Percentiles rank a stretch among this genome's conserved stretches.
These are phyloP conservation scores for Isoperla grammatica DNA, from an alignment of 2,888 invertebrate species.

Conservation along the genomic window DNA sequence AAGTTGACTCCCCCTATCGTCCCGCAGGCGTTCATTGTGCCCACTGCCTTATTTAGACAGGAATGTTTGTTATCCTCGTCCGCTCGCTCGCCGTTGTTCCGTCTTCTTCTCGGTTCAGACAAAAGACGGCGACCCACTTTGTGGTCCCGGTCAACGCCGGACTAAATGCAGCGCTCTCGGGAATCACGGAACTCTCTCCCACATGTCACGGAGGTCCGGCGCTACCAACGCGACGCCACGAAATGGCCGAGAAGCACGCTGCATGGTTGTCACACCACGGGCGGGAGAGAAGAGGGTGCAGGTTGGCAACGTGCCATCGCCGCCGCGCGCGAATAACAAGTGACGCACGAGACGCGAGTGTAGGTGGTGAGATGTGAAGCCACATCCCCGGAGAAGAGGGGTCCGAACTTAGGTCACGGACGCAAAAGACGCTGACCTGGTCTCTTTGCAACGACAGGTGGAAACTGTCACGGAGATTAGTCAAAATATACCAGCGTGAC, in stretches of 20 bases:
- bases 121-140: conserved; percentile 14
- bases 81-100: conserved; percentile 7
- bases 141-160: conserved; percentile 2
- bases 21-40: conserved; percentile 24
- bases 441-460: not conserved
- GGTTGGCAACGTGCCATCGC: conserved; percentile 1
- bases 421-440: too few species aligned
- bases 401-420: too few species aligned
- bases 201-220: not conserved
- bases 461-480: conserved; percentile 9
- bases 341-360: conserved; percentile 13
- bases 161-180: conserved; percentile 4
- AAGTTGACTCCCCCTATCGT: conserved; percentile 20
- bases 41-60: conserved; percentile 29
- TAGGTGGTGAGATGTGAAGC: conserved; percentile 3
- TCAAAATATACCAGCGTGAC: conserved; percentile 9
- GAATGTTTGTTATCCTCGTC: conserved; percentile 27
- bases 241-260: too few species aligned
- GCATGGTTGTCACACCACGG: too few species aligned
- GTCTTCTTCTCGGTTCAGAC: not conserved
- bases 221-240: too few species aligned
- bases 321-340: conserved; percentile 14
- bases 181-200: conserved; percentile 3
- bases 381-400: too few species aligned
- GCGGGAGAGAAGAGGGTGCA: not conserved